Base-by-base conservation (phyloP, 2,797 vertebrate species). In the Lagodon rhomboides region DNA sequence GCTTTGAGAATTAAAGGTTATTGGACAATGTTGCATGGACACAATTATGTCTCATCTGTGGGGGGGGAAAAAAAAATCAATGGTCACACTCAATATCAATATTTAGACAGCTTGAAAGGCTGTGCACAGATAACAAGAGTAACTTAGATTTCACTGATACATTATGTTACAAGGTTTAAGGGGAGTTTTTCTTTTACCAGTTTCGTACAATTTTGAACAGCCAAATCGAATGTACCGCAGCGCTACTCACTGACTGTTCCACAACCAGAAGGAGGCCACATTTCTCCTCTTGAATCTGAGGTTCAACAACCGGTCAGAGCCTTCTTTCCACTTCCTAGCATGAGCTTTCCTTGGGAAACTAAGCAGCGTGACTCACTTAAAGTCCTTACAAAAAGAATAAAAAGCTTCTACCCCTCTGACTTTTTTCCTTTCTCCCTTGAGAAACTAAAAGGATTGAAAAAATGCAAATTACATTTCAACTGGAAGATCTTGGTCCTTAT, bases 1-100 rank as follows among this genome's bases (percentile, higher is more conserved):
- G 79, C 77, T 83, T 70, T 11, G 46, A 49, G 43, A 81, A 77
- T 72, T 58, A 70, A 77, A 56, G 53, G 68, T 70, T 72, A 27
- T 73, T 51, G 76, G 66, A 77, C 50, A 74, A 65, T 46, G 41
- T 34, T 51, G 79, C 30, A 62, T 20, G 51, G 74, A 50, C 58
- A 81, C 50, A 66, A 59, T 75, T 71, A 62, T 54, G 64, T n/a
- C 68, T 25, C 22, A 62, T 67, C 38, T 44, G 12, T 44, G 22
- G 18, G 9, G 3, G 27, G 43, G 8, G 46, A 49, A 18, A 49
- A 3, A 54, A 68, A 64, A 75, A 73, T 60, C 64, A 66, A 67
- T 49, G 41, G 10, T 47, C 30, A 41, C 6, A 22, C 47, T 27
- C 16, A 25, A 25, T 62, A 66, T 70, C 51, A 11, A 63, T 80